These are phyloP conservation scores for Euphonia xanthogaster DNA, from an alignment of 2,797 vertebrate genomes.

Conservation along the genomic window DNA sequence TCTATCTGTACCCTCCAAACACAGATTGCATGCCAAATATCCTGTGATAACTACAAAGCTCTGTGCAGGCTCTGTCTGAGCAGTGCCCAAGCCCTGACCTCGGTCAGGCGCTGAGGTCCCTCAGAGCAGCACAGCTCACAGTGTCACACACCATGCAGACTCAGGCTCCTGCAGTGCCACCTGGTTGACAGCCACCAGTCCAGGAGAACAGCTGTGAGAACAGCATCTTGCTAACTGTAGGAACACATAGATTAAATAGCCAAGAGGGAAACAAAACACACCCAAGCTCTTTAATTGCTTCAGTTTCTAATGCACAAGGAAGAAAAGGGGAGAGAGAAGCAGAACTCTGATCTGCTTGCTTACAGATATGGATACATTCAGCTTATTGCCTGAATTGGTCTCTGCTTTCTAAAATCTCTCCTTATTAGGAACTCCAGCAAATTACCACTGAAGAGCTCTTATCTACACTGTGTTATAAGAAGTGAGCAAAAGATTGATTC, in stretches of 20 bases:
- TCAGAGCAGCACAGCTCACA: not conserved
- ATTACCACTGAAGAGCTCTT: slow-evolving; percentile 57
- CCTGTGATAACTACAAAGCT: not conserved
- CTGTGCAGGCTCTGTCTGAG: not conserved
- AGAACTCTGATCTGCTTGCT: not conserved
- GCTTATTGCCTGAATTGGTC: not conserved
- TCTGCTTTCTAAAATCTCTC: slow-evolving; percentile 9
- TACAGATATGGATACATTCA: not conserved
- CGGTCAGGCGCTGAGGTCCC: accelerated
- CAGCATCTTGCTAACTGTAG: not conserved
- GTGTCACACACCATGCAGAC: accelerated
- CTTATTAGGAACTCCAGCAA: slow-evolving; percentile 38
- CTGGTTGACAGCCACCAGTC: not conserved
- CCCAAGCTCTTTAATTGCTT: not conserved
- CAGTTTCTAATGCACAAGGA: not conserved
- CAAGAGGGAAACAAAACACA: not conserved
- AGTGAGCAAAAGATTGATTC: slow-evolving; percentile 38
- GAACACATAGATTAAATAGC: not conserved
- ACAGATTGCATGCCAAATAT: not conserved
- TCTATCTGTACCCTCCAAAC: not conserved
- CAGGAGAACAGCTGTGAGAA: not conserved
- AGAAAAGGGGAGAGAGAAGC: not conserved
- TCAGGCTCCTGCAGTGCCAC: not conserved
- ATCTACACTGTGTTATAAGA: not conserved
- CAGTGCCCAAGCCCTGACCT: not conserved